Conservation (phyloP, 1,140 invertebrate species). For the Bombus waltoni region DNA sequence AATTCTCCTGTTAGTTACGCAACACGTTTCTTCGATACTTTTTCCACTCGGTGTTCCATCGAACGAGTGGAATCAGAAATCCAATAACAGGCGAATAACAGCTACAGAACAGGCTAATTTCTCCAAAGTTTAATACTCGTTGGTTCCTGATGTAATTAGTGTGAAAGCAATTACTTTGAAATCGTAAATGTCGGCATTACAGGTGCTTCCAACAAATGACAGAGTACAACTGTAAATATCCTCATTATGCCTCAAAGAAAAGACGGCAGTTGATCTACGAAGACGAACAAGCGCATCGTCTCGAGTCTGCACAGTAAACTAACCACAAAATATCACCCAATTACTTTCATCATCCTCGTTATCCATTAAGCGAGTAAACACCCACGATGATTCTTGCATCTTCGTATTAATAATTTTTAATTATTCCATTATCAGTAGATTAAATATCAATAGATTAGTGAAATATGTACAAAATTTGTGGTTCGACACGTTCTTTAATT, state of each 20-base stretch:
- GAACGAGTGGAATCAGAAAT: conserved; percentile 5
- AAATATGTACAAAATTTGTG: too few species aligned
- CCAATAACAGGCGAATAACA: background rate
- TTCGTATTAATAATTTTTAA: background rate
- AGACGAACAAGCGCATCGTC: background rate
- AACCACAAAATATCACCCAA: conserved; percentile 4
- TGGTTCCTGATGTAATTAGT: too few species aligned
- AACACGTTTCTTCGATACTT: conserved; percentile 13
- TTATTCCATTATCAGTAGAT: too few species aligned
- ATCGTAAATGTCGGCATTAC: too few species aligned
- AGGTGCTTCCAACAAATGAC: background rate
- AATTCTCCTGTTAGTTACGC: conserved; percentile 16
- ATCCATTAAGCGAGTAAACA: background rate
- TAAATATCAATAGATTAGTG: too few species aligned
- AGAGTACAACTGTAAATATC: background rate
- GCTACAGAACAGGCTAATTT: background rate
- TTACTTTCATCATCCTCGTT: background rate
- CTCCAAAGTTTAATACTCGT: too few species aligned
- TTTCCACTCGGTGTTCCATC: background rate
- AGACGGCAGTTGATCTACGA: background rate
- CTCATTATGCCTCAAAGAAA: background rate
- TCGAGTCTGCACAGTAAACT: background rate
- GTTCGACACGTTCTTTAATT: background rate
- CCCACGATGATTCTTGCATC: background rate
- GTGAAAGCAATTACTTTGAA: too few species aligned